A percentile compares a stretch with the other conserved stretches of the same genome.
These are phyloP conservation scores for Montifringilla adamsi DNA, from an alignment of 2,113 vertebrate genomes.

Conservation along the genomic window DNA sequence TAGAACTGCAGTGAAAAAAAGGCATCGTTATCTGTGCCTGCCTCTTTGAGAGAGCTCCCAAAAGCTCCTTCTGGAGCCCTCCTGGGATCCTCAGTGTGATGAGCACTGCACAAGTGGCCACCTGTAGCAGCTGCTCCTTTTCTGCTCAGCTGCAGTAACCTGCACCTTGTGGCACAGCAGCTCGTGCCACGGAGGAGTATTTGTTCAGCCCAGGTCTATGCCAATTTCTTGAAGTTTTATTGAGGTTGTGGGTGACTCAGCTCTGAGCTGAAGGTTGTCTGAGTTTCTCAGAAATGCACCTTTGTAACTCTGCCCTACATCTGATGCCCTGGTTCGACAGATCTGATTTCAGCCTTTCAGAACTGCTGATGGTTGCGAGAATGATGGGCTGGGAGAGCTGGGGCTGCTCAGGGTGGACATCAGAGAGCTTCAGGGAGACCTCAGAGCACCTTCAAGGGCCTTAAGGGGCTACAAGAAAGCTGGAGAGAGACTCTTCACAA, in stretches of 20 bases:
- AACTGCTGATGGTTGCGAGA: neutral
- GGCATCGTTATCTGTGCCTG: neutral
- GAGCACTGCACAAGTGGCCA: neutral
- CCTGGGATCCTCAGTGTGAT: neutral
- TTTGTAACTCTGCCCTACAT: neutral
- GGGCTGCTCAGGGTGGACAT: neutral
- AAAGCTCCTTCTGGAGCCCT: neutral
- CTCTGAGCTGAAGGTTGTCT: neutral
- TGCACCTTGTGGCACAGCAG: neutral
- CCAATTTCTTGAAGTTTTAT: neutral
- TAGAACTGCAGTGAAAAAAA: neutral
- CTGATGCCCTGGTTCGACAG: neutral
- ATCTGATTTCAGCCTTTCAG: neutral
- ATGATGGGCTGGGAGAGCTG: neutral
- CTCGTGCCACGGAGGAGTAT: neutral
- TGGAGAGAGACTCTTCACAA: neutral
- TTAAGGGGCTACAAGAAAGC: neutral
- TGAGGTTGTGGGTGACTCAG: neutral
- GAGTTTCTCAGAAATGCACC: neutral
- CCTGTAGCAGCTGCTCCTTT: neutral
- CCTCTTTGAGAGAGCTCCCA: neutral
- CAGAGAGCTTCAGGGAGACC: neutral
- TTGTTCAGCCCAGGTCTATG: neutral
- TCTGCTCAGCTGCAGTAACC: neutral
- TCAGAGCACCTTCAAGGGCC: neutral